Evolutionary conservation across 2,888 invertebrate genomes (phyloP), one percentile per base, ranked within the genome.

Genomic region (Hypercompe scribonia): DNA sequence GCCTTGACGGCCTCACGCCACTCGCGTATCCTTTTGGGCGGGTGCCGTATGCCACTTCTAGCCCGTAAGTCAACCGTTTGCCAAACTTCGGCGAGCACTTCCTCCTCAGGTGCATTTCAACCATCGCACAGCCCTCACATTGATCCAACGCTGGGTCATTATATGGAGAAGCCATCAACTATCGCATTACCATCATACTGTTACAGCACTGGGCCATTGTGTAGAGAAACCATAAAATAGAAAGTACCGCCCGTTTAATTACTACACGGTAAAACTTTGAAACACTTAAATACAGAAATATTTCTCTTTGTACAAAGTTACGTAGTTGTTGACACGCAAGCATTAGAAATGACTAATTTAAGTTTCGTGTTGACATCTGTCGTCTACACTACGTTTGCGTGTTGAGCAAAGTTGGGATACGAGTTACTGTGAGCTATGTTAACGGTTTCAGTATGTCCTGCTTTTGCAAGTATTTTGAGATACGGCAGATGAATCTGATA

Each of bases 271-370:
- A 18, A 50, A 31, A 71, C 71, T 67, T 67, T 1, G 28, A 28
- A 63, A 63, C 46, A 63, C 65, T 67, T 50, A 64, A 63, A 33
- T 63, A 46, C 39, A 36, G 18, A 58, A 61, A 66, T 67, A 58
- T 61, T 50, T 67, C 72, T 36, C 72, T 36, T 36, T 15, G 50
- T 54, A 58, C 42, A 36, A 61, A 74, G 39, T 50, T 54, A 21
- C 11, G 21, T n/a, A 67, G 18, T 36, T 39, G 64, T 64, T 65
- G 54, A 34, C 28, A 71, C 63, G 63, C 76, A 73, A 78, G 78
- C 79, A 81, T 78, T 66, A 70, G 65, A 81, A 76, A 78, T 79
- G 73, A 83, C 84, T 79, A 76, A 83, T 81, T 81, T 81, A 83
- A 81, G 84, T 81, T 78, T 73, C 33, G 64, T 77, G 82, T 78